Conservation (phyloP, 2,797 vertebrate genomes). For the Oryzias sinensis region DNA sequence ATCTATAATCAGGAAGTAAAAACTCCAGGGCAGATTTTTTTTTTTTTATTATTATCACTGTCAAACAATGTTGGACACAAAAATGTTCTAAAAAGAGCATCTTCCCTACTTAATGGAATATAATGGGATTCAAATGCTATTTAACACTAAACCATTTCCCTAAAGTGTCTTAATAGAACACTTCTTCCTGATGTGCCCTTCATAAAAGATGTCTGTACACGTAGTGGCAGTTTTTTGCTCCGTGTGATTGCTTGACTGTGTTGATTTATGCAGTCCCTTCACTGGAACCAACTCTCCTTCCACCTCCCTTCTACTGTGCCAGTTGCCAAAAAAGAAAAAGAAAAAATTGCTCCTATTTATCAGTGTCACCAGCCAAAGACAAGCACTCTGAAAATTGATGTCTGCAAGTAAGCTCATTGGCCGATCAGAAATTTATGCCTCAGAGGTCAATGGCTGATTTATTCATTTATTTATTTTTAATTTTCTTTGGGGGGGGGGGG, state of each 20-base stretch:
- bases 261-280: constrained; percentile 49
- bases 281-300: constrained; percentile 17
- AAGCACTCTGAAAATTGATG: constrained; percentile 56
- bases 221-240: constrained; percentile 23
- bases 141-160: not conserved
- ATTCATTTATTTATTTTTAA: no score
- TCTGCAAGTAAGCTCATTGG: constrained; percentile 31
- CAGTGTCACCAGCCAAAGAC: constrained; percentile 66
- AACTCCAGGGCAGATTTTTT: no score
- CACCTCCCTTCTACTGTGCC: constrained; percentile 10
- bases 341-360: constrained; percentile 65
- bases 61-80: no score
- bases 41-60: no score
- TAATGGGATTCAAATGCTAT: no score
- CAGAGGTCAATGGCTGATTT: constrained; percentile 18
- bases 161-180: constrained; percentile 2
- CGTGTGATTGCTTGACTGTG: constrained; percentile 30
- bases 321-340: constrained; percentile 37
- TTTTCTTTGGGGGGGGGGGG: not conserved
- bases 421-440: constrained; percentile 24
- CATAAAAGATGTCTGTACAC: constrained; percentile 17
- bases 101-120: no score
- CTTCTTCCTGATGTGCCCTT: constrained; percentile 1
- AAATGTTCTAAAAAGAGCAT: no score
- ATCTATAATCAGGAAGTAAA: no score